Evolutionary conservation across 2,113 vertebrate species (phyloP), one percentile per base, ranked within the genome.

Genomic region (Neolamprologus modestus): DNA sequence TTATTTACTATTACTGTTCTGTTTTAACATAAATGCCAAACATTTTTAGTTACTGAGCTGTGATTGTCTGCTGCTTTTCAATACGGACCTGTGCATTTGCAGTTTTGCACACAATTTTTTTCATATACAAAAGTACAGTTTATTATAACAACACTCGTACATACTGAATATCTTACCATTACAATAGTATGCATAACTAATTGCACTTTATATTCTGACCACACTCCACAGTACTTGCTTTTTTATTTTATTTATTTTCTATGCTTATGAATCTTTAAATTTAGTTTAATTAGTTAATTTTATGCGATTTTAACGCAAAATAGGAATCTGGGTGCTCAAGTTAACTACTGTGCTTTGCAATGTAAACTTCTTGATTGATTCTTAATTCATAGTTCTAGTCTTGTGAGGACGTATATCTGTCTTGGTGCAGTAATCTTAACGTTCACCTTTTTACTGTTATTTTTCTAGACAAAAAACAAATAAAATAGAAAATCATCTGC

Each of bases 401-500:
- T 78, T 50, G 42, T 78, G 71, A 50, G 71, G 16, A 19, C 2
- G 2, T 19, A 28, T 76, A 14, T 28, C 37, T 73, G 21, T 26
- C 0, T 73, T 24, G n/a, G 37, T 71, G 66, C 37, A 71, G 13
- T 42, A 71, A 16, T 71, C 40, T 45, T 47, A 47, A 76, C 24
- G 8, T 76, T 47, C 21, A 47, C 24, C 21, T 26, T 73, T 45
- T 76, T 76, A 0, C 40, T 47, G 12, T 42, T 76, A 76, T 3
- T 76, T 76, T 76, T 76, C 68, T 28, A 47, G 24, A 76, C 40
- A 63, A 47, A 47, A 24, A 71, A 0, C 9, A 28, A 76, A 26
- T 28, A 45, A 28, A 0, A 17, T 0, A 76, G 71, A 47, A 76
- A 47, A 6, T 1, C 0, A 28, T 28, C 40, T 47, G 40, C 3